Conservation (phyloP, 2,797 vertebrate genomes). For the Thalassophryne amazonica region DNA sequence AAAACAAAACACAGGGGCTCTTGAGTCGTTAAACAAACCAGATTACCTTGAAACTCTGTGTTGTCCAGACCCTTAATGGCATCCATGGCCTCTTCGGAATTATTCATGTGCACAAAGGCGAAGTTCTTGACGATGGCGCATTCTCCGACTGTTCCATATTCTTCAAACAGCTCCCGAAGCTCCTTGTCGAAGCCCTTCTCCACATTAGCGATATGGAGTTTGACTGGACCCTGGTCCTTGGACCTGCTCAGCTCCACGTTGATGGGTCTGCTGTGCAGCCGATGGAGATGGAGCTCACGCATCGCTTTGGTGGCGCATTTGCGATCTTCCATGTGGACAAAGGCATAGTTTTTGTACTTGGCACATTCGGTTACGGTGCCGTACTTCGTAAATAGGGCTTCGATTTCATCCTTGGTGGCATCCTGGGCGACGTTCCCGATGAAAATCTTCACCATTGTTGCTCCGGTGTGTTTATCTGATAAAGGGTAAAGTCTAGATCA, state of each 20-base stretch:
- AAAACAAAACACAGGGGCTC: too few relatives aligned
- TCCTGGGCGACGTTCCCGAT: constrained; percentile 80
- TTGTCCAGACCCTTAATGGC: constrained; percentile 79
- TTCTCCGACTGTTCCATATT: constrained; percentile 78
- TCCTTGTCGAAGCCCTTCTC: constrained; percentile 76
- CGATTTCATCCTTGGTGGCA: constrained; percentile 75
- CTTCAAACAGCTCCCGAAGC: constrained; percentile 75
- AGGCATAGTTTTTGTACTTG: constrained; percentile 83
- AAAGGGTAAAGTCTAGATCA: too few relatives aligned
- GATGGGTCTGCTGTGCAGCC: constrained; percentile 76
- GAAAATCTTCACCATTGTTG: constrained; percentile 84
- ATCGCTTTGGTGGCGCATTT: constrained; percentile 82
- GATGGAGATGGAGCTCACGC: constrained; percentile 72
- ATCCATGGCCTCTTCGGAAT: constrained; percentile 80
- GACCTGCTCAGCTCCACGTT: constrained; percentile 81
- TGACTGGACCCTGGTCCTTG: constrained; percentile 77
- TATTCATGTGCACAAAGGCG: constrained; percentile 83
- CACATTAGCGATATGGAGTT: constrained; percentile 81
- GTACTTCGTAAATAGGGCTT: constrained; percentile 74
- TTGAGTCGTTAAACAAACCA: too few relatives aligned
- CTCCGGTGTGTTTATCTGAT: constrained; percentile 11
- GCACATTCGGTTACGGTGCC: constrained; percentile 81
- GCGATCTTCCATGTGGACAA: constrained; percentile 83
- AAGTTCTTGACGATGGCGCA: constrained; percentile 81
- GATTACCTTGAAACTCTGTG: constrained; percentile 79